phyloP scores from a whole-genome alignment of 2,113 vertebrate species.

The Suncus etruscus region DNA sequence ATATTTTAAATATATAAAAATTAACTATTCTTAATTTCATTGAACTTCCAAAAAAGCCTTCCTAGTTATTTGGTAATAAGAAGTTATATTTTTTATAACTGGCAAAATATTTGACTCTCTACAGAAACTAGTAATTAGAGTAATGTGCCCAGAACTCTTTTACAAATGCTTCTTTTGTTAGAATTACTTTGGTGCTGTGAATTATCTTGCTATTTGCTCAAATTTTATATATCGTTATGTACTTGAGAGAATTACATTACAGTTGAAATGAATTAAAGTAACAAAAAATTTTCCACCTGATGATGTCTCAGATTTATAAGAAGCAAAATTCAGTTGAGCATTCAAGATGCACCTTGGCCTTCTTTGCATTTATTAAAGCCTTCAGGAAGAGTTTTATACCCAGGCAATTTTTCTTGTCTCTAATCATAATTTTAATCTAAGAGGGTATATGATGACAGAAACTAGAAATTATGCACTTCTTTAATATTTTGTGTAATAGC shows the following conservation, averaged over 20 bases:
- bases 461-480: conserved; percentile 7
- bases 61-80: too few species aligned
- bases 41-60: too few species aligned
- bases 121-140: conserved; percentile 39
- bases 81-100: neutral
- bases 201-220: conserved; percentile 43
- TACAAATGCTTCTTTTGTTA: conserved; percentile 53
- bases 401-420: neutral
- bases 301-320: neutral
- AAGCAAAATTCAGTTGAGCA: conserved; percentile 34
- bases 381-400: neutral
- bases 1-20: conserved; percentile 56
- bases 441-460: neutral
- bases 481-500: conserved; percentile 21
- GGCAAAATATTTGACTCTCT: neutral
- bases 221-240: conserved; percentile 49
- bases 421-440: conserved; percentile 27
- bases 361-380: conserved; percentile 40
- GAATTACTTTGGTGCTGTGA: conserved; percentile 26
- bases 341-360: conserved; percentile 10
- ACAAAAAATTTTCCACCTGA: neutral
- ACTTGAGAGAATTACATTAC: conserved; percentile 46
- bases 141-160: conserved; percentile 18
- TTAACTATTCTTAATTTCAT: neutral
- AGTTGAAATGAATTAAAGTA: conserved; percentile 39